phyloP scores from a whole-genome alignment of 2,797 vertebrate species.

The Limnodromus scolopaceus region DNA sequence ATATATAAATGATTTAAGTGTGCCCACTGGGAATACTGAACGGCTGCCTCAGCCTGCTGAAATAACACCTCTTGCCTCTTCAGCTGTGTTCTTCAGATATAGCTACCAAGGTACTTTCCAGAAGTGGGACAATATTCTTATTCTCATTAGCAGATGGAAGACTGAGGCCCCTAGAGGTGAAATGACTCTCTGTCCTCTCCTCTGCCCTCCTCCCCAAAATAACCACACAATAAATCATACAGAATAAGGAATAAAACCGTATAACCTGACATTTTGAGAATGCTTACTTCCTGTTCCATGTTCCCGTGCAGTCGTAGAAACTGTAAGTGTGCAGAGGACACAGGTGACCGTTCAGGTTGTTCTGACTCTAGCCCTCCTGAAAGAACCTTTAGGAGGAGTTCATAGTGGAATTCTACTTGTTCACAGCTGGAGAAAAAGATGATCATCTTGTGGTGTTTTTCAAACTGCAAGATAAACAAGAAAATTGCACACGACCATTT shows the following conservation, averaged over 20 bases:
- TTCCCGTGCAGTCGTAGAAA: conserved; percentile 90
- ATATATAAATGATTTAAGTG: conserved; percentile 8
- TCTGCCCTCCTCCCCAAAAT: conserved; percentile 39
- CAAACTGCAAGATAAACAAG: conserved; percentile 65
- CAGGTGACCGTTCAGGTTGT: not conserved
- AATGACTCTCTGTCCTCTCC: conserved; percentile 45
- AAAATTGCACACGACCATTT: not conserved
- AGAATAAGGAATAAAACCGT: not conserved
- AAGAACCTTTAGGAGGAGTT: conserved; percentile 77
- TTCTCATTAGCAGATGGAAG: conserved; percentile 63
- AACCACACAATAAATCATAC: conserved; percentile 26
- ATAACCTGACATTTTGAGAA: not conserved
- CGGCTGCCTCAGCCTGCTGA: conserved; percentile 22
- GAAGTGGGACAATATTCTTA: conserved; percentile 52
- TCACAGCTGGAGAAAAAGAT: conserved; percentile 85
- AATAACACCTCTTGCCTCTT: conserved; percentile 45
- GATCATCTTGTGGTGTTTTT: conserved; percentile 78
- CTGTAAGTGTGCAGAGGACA: conserved; percentile 14
- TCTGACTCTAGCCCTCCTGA: not conserved
- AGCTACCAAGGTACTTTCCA: not conserved
- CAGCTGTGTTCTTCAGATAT: not conserved
- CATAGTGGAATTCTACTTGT: conserved; percentile 81
- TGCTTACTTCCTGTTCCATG: conserved; percentile 92
- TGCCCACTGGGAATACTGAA: conserved; percentile 21
- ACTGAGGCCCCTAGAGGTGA: conserved; percentile 62